Base-by-base conservation (phyloP, 2,797 vertebrate genomes). In the Hirundo rustica region DNA sequence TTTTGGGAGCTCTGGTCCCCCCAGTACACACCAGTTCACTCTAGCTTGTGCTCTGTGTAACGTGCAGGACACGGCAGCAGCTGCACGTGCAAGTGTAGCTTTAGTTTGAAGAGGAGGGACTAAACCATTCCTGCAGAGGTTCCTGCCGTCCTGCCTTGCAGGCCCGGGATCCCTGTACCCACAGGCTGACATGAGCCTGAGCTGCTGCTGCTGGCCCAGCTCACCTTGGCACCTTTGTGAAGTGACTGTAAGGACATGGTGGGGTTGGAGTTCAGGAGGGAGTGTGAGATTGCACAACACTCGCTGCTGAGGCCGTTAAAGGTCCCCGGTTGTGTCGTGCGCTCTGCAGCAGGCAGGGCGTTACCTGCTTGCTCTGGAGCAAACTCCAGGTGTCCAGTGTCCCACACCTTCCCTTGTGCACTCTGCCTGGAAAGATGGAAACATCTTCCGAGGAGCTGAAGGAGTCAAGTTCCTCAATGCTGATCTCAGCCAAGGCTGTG, bases 171-270 rank as follows among this genome's bases (percentile, higher is more conserved):
- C 42, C 42, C 15, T 45, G 19, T 26, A 9, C 29, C 5, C 42
- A 12, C 0, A 0, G 40, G 25, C 64, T 5, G 2, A 5, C 3
- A 5, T 0, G 0, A 36, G 21, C 5, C 75, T 36, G 82, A 65
- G 66, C 57, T 57, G 51, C 74, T 68, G 55, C 47, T 0, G 0
- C 4, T 23, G 67, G 21, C 45, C 11, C 21, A 10, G 47, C 65
- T 68, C 29, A 30, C 36, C 18, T 48, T 36, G 67, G 53, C 60
- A 13, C 53, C 11, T 54, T 10, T 42, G 34, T 40, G 45, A 7
- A 45, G 74, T 13, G 55, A 10, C 80, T 78, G 32, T 34, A 38
- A 53, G 78, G 72, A 45, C 84, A 76, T 0, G 1, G 40, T 2
- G 1, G 89, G 86, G 71, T 25, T 76, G 55, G 47, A 90, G 90